phyloP scores from a whole-genome alignment of 2,888 invertebrate species.

The Camponotus fellah region DNA sequence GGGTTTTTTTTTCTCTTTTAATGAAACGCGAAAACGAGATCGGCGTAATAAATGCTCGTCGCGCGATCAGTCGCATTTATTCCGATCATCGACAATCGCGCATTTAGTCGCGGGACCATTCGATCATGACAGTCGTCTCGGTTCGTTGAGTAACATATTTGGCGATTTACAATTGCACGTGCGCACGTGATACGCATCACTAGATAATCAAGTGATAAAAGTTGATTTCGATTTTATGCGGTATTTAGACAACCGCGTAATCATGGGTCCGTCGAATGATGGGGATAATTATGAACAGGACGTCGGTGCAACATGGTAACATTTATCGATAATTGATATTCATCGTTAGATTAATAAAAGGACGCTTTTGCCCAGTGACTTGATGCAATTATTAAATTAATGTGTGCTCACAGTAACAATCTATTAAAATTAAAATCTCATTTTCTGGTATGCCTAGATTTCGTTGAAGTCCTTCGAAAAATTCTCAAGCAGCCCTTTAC shows the following conservation, averaged over 20 bases:
- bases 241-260: slow-evolving; percentile 35
- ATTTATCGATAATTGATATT: slow-evolving; percentile 29
- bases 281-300: slow-evolving; percentile 17
- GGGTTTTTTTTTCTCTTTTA: background rate
- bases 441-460: background rate
- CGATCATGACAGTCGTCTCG: slow-evolving; percentile 34
- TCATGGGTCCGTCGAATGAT: background rate
- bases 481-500: background rate
- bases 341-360: slow-evolving; percentile 3
- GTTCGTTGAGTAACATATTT: slow-evolving; percentile 47
- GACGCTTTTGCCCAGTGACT: background rate
- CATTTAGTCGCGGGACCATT: slow-evolving; percentile 5
- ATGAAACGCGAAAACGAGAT: slow-evolving; percentile 5
- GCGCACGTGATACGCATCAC: slow-evolving; percentile 2
- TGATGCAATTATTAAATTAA: background rate
- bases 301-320: background rate
- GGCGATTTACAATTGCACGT: slow-evolving; percentile 28
- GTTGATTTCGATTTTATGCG: slow-evolving; percentile 28
- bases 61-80: slow-evolving; percentile 34
- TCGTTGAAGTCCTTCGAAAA: background rate
- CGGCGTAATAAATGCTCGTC: slow-evolving; percentile 21
- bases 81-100: slow-evolving; percentile 8
- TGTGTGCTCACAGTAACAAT: background rate
- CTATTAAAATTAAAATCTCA: background rate
- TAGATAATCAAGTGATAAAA: slow-evolving; percentile 7